phyloP scores from a whole-genome alignment of 2,113 vertebrate species.

The Noctilio leporinus region DNA sequence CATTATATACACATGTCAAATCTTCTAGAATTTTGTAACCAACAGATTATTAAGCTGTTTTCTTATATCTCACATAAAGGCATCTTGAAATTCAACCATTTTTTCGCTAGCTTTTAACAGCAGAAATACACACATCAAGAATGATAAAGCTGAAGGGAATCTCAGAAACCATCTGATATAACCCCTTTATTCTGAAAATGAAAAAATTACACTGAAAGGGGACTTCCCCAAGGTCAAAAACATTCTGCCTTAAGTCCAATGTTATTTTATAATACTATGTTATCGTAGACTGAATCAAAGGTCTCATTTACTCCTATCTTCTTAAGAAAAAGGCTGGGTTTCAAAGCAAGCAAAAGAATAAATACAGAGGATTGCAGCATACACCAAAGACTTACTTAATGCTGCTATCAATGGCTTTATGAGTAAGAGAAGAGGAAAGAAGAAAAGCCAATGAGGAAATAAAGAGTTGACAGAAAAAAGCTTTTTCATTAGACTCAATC shows the following conservation, averaged over 20 bases:
- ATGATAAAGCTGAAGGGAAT: not conserved
- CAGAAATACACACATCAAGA: not conserved
- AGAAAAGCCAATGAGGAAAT: slow-evolving; percentile 23
- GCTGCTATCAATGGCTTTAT: not conserved
- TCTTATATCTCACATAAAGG: not conserved
- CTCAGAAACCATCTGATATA: not conserved
- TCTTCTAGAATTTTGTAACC: not conserved
- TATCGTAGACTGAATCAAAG: not conserved
- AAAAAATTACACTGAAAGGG: not conserved
- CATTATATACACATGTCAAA: not conserved
- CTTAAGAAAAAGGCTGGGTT: not conserved
- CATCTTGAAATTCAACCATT: not conserved
- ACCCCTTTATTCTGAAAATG: not conserved
- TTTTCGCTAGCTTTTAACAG: not conserved
- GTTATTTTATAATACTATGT: not conserved
- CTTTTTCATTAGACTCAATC: slow-evolving; percentile 55
- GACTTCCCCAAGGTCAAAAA: not conserved
- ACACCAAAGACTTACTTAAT: slow-evolving; percentile 33
- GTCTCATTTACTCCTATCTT: not conserved
- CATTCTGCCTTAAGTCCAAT: not conserved
- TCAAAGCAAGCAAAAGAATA: not conserved
- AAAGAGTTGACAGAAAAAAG: slow-evolving; percentile 44
- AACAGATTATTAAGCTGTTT: not conserved
- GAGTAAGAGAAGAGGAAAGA: not conserved
- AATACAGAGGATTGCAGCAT: not conserved